A percentile compares a stretch with the other conserved stretches of the same genome.
Evolutionary conservation across 2,888 invertebrate genomes (phyloP).

Genomic region (Pristionchus arcanus): DNA sequence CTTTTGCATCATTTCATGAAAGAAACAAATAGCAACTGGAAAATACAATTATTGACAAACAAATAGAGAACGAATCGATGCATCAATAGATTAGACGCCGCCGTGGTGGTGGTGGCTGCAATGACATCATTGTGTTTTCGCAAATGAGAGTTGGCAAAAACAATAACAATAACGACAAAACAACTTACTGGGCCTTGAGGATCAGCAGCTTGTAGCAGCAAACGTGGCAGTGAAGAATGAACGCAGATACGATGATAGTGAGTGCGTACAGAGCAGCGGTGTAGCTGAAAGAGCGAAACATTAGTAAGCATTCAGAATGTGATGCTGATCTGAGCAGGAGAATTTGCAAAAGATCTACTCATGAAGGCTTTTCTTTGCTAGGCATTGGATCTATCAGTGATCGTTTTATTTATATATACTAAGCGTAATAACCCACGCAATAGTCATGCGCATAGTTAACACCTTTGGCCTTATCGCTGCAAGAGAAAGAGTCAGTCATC

Average conservation of each 20-base stretch:
- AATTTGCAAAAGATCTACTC: too few relatives aligned
- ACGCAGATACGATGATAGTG: background rate
- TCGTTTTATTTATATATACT: too few relatives aligned
- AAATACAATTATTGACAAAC: background rate
- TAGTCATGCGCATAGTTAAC: too few relatives aligned
- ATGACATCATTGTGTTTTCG: background rate
- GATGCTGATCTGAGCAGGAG: background rate
- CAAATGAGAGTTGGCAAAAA: background rate
- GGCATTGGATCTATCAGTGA: too few relatives aligned
- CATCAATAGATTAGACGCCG: background rate
- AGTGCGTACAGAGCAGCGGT: background rate
- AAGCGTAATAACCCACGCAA: too few relatives aligned
- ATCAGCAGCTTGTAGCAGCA: conserved; percentile 45
- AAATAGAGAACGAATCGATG: background rate
- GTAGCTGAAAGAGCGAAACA: background rate
- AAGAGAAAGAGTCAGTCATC: too few relatives aligned
- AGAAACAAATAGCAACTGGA: background rate
- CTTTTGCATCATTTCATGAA: background rate
- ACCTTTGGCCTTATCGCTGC: too few relatives aligned
- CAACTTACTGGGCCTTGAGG: conserved; percentile 35
- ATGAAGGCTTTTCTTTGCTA: too few relatives aligned
- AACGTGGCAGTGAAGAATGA: conserved; percentile 10
- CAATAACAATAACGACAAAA: background rate
- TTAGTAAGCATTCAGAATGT: background rate
- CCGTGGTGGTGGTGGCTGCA: background rate